Conservation (phyloP, 2,888 invertebrate genomes). For the Automeris io region DNA sequence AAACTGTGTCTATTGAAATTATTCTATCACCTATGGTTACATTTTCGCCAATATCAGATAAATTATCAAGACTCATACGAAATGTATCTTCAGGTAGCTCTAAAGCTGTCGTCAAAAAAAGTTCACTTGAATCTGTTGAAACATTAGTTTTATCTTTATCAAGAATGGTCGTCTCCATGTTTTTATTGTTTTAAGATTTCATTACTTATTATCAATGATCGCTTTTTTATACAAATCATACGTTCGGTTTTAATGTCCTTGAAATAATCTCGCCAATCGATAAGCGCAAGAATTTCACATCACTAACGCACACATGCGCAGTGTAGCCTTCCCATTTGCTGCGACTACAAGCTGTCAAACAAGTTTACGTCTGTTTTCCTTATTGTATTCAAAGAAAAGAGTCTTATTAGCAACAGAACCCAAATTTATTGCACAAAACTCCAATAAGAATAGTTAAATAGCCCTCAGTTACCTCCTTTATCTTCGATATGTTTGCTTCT, state of each 20-base stretch:
- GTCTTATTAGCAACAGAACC: conserved; percentile 26
- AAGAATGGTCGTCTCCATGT: conserved; percentile 1
- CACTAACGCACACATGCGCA: conserved; percentile 66
- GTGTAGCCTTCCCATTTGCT: conserved; percentile 21
- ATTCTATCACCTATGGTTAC: conserved; percentile 50
- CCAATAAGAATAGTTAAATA: conserved; percentile 25
- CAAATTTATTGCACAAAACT: conserved; percentile 18
- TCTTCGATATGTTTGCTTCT: conserved; percentile 41
- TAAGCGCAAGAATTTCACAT: conserved; percentile 69
- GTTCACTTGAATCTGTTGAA: conserved; percentile 2
- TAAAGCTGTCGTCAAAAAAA: conserved; percentile 36
- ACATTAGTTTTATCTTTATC: background rate
- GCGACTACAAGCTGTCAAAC: conserved; percentile 66
- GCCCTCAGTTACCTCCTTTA: conserved; percentile 21
- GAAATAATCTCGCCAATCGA: conserved; percentile 70
- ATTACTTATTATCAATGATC: conserved; percentile 9
- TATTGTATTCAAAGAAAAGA: conserved; percentile 21
- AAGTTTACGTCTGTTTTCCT: conserved; percentile 59
- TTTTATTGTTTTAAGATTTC: background rate
- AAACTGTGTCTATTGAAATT: conserved; percentile 34
- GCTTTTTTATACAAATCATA: conserved; percentile 19
- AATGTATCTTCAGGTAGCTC: conserved; percentile 61
- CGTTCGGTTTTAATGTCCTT: conserved; percentile 41
- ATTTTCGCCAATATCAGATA: conserved; percentile 59
- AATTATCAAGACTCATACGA: conserved; percentile 56